Conservation (phyloP, 2,113 vertebrate species). For the Hippoglossus stenolepis region DNA sequence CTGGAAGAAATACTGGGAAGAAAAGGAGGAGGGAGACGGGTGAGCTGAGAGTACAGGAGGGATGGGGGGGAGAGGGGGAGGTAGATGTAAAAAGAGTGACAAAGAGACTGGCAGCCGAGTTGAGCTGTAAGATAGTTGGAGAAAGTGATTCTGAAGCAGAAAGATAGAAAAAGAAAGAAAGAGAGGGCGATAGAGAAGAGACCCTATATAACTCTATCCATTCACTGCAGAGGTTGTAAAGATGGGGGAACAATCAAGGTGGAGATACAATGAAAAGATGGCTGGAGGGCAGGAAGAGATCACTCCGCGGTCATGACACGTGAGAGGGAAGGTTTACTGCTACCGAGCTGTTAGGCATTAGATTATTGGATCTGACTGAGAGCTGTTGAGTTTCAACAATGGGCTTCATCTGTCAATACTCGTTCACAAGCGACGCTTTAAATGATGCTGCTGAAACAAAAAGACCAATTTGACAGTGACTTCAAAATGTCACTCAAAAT, state of each 20-base stretch:
- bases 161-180: neutral
- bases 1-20: slow-evolving; percentile 55
- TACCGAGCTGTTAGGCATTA: slow-evolving; percentile 37
- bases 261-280: slow-evolving; percentile 63
- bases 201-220: slow-evolving; percentile 54
- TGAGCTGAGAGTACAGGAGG: neutral
- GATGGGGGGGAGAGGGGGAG: neutral
- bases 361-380: slow-evolving; percentile 61
- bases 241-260: slow-evolving; percentile 64
- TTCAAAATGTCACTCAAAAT: too few relatives aligned
- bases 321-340: slow-evolving; percentile 62
- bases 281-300: slow-evolving; percentile 61
- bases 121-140: slow-evolving; percentile 23
- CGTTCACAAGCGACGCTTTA: slow-evolving; percentile 1
- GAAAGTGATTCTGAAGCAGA: slow-evolving; percentile 1
- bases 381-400: slow-evolving; percentile 32
- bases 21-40: neutral
- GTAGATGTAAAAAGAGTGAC: slow-evolving; percentile 21
- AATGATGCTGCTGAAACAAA: neutral
- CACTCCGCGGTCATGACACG: slow-evolving; percentile 51
- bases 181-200: slow-evolving; percentile 6
- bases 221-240: slow-evolving; percentile 68
- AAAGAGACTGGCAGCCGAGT: slow-evolving; percentile 34
- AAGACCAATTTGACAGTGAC: too few relatives aligned
- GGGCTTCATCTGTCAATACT: slow-evolving; percentile 38